Evolutionary conservation across 2,888 invertebrate genomes (phyloP).

Genomic region (Eucera pruinosa): DNA sequence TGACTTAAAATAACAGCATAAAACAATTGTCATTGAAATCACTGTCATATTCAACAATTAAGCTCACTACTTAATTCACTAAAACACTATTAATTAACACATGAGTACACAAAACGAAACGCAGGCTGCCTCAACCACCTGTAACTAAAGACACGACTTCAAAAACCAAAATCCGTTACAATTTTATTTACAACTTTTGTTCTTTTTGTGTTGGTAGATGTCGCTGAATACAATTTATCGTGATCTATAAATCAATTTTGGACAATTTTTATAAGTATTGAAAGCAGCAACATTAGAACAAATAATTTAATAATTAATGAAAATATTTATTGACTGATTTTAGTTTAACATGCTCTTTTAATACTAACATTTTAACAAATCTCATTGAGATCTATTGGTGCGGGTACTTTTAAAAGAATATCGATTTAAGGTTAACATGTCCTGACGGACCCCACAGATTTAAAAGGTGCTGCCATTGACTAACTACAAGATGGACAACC

Average conservation of each 20-base stretch:
- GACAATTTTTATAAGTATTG: too few relatives aligned
- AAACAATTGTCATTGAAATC: too few relatives aligned
- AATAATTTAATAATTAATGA: too few relatives aligned
- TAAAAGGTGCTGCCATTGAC: too few relatives aligned
- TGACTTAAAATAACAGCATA: background rate
- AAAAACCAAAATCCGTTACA: constrained; percentile 13
- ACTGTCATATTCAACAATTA: background rate
- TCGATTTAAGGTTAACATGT: too few relatives aligned
- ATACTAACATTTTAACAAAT: background rate
- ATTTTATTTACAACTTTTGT: constrained; percentile 38
- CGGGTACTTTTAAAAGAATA: too few relatives aligned
- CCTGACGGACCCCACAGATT: too few relatives aligned
- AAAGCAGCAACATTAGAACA: too few relatives aligned
- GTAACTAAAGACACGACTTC: constrained; percentile 27
- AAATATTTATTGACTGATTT: background rate
- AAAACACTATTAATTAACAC: constrained; percentile 1
- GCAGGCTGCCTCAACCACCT: constrained; percentile 41
- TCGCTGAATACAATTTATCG: constrained; percentile 20
- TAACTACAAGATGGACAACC: too few relatives aligned
- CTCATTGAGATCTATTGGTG: background rate
- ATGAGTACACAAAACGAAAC: background rate
- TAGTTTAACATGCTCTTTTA: background rate
- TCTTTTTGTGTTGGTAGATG: constrained; percentile 26
- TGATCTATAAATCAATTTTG: background rate
- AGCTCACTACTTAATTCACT: background rate